phyloP scores from a whole-genome alignment of 2,888 invertebrate species.

The Ophion costatus region DNA sequence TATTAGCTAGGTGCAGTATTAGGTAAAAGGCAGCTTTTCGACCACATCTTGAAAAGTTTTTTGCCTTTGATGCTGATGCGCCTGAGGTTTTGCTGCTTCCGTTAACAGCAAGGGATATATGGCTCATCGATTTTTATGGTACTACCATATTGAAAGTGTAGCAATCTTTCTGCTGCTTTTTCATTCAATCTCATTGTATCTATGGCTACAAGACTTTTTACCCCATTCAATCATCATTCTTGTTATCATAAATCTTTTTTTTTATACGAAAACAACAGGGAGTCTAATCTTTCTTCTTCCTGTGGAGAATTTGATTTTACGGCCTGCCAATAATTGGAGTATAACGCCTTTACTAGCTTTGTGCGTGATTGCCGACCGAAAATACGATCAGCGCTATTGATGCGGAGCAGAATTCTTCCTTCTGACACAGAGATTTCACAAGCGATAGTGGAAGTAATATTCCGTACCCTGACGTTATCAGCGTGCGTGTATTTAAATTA shows the following conservation, averaged over 20 bases:
- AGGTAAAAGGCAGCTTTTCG: neutral
- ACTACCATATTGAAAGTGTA: constrained; percentile 8
- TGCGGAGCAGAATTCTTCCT: neutral
- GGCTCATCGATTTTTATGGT: constrained; percentile 8
- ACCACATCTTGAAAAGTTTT: constrained; percentile 21
- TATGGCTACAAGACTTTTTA: neutral
- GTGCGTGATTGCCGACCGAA: too few relatives aligned
- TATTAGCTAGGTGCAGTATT: constrained; percentile 31
- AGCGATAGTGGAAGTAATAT: neutral
- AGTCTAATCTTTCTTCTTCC: neutral
- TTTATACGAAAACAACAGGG: neutral
- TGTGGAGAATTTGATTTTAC: neutral
- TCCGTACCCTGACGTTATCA: neutral
- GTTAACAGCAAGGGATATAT: constrained; percentile 15
- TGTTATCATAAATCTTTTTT: neutral
- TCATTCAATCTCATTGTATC: neutral
- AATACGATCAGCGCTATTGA: too few relatives aligned
- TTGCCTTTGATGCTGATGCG: constrained; percentile 47
- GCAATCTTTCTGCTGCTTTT: neutral
- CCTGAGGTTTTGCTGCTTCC: constrained; percentile 15
- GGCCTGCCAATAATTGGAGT: neutral
- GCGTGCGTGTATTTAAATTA: constrained; percentile 5
- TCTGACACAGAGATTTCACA: neutral
- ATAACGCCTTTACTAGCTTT: too few relatives aligned
- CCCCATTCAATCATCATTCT: neutral